Conservation (phyloP, 2,888 invertebrate genomes). For the Acrobasis repandana region DNA sequence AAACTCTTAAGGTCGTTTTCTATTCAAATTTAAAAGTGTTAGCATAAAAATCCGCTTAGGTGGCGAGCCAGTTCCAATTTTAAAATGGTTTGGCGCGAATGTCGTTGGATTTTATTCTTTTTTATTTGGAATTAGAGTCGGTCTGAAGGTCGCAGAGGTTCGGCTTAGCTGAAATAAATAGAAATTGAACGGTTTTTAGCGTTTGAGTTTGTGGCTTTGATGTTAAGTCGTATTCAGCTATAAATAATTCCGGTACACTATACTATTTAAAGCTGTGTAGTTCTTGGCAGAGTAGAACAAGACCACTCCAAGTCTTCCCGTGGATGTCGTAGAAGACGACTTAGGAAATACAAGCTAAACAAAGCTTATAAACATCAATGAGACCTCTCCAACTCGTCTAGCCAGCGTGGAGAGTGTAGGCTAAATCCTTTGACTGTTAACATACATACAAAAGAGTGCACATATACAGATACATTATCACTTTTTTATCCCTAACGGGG, state of each 20-base stretch:
- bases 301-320: too few relatives aligned
- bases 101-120: conserved; percentile 46
- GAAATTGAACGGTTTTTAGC: conserved; percentile 12
- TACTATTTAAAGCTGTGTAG: background rate
- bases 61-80: conserved; percentile 69
- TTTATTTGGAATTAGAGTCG: conserved; percentile 30
- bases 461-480: too few relatives aligned
- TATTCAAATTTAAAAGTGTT: conserved; percentile 35
- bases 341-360: too few relatives aligned
- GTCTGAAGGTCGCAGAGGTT: conserved; percentile 38
- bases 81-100: conserved; percentile 66
- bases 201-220: conserved; percentile 1
- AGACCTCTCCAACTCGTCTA: too few relatives aligned
- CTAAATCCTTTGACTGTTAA: too few relatives aligned
- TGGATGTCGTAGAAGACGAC: too few relatives aligned
- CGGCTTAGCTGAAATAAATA: conserved; percentile 34
- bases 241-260: background rate
- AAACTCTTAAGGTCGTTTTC: conserved; percentile 25
- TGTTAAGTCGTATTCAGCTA: conserved; percentile 8
- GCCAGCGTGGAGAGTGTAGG: too few relatives aligned
- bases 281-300: too few relatives aligned
- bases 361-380: too few relatives aligned
- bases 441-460: too few relatives aligned
- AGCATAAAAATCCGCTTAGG: conserved; percentile 66
- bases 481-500: too few relatives aligned